These are phyloP conservation scores for Crossaster papposus DNA, from an alignment of 53 echinoderm and acorn worm species.

Conservation along the genomic window DNA sequence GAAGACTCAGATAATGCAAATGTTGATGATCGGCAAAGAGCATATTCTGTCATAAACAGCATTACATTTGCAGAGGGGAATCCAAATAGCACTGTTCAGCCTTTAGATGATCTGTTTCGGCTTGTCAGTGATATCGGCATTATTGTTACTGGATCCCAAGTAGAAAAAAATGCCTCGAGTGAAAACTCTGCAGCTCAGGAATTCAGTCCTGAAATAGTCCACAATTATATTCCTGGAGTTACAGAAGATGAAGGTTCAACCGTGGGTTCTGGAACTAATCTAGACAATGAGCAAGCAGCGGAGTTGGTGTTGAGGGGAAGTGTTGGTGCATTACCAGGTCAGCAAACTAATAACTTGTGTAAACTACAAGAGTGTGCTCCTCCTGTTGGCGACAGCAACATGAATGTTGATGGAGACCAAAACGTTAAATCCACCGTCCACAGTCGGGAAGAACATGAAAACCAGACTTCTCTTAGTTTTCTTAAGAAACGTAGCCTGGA, in stretches of 20 bases:
- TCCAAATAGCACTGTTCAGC: neutral
- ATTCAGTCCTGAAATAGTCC: neutral
- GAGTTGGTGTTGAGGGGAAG: too few species aligned
- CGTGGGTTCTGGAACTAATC: neutral
- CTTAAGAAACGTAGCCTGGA: neutral
- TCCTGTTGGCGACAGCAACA: neutral
- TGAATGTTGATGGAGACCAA: neutral
- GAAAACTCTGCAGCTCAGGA: neutral
- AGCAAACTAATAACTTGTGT: neutral
- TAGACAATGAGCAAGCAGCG: neutral
- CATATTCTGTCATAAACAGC: neutral
- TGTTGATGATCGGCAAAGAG: neutral
- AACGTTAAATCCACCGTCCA: neutral
- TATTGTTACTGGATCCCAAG: neutral
- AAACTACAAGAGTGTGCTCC: neutral
- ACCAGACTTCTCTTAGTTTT: neutral
- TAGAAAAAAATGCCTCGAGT: neutral
- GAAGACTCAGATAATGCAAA: neutral
- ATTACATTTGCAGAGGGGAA: neutral
- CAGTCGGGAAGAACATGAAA: neutral
- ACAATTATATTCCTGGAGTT: neutral
- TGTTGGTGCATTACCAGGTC: too few species aligned
- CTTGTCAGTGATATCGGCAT: slow-evolving; percentile 37
- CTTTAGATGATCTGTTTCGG: slow-evolving; percentile 18
- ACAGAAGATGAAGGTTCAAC: neutral